Percentiles rank a stretch among this genome's conserved stretches.
Conservation (phyloP, 1,140 invertebrate genomes). For the Rhagoletis pomonella region DNA sequence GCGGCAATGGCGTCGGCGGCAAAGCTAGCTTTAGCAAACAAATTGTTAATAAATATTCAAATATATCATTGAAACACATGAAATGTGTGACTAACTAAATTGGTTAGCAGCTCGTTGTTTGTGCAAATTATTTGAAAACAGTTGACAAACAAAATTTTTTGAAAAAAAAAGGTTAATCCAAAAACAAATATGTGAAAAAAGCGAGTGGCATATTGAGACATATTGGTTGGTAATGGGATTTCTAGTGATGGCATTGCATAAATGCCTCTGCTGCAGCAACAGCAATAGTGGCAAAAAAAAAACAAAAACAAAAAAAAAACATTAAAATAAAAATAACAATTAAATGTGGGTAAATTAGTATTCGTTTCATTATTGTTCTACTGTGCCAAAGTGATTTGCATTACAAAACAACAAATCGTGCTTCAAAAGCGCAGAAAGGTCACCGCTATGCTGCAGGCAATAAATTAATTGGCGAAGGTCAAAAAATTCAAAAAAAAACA, state of each 20-base stretch:
- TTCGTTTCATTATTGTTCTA: not conserved
- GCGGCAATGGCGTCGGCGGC: not conserved
- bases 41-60: constrained; percentile 37
- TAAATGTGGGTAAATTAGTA: constrained; percentile 22
- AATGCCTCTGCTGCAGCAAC: not conserved
- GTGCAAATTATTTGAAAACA: constrained; percentile 31
- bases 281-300: not conserved
- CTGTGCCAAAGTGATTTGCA: constrained; percentile 8
- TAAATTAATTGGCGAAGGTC: constrained; percentile 10
- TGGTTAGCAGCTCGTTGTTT: constrained; percentile 34
- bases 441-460: not conserved
- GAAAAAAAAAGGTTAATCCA: not conserved
- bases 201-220: not conserved
- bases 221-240: constrained; percentile 33
- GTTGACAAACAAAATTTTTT: not conserved
- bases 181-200: not conserved
- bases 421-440: not conserved
- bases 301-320: not conserved
- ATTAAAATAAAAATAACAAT: not conserved
- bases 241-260: not conserved
- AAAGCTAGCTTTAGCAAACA: constrained; percentile 16
- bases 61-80: constrained; percentile 29
- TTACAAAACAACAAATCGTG: constrained; percentile 12
- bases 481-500: too few species aligned
- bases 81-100: constrained; percentile 7